Percentiles rank a stretch among this genome's conserved stretches.
phyloP scores from a whole-genome alignment of 2,797 vertebrate genomes.

The Alauda arvensis region DNA sequence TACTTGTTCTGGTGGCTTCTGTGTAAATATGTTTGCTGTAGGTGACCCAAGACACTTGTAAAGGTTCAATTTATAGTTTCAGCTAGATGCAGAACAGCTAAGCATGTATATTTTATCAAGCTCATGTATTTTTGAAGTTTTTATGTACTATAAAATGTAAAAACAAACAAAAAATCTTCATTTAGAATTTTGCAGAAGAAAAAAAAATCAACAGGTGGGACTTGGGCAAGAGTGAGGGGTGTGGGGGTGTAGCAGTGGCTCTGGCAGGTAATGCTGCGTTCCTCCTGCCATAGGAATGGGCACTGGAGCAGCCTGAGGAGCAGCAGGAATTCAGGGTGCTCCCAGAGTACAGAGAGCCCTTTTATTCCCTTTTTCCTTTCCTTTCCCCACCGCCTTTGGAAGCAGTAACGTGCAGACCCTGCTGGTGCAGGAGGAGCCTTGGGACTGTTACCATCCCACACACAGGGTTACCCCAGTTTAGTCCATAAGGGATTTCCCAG shows the following conservation, averaged over 20 bases:
- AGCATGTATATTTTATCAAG: slow-evolving; percentile 82
- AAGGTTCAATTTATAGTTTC: slow-evolving; percentile 82
- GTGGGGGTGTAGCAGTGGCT: not conserved
- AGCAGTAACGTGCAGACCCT: not conserved
- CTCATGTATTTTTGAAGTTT: slow-evolving; percentile 78
- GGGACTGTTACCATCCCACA: not conserved
- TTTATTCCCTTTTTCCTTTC: not conserved
- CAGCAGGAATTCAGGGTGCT: not conserved
- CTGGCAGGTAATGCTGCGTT: not conserved
- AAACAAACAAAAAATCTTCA: slow-evolving; percentile 16
- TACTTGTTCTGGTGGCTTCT: slow-evolving; percentile 85
- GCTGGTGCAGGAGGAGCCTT: not conserved
- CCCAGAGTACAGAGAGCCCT: not conserved
- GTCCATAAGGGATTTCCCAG: not conserved
- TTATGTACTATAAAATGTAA: slow-evolving; percentile 72
- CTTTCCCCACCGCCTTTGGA: not conserved
- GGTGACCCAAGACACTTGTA: slow-evolving; percentile 84
- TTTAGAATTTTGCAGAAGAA: slow-evolving; percentile 49
- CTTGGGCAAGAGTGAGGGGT: not conserved
- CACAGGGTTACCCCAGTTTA: not conserved
- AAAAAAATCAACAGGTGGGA: not conserved
- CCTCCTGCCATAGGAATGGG: not conserved
- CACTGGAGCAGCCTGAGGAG: not conserved
- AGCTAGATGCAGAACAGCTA: slow-evolving; percentile 70
- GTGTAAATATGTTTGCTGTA: slow-evolving; percentile 93